Base-by-base conservation (phyloP, 2,797 vertebrate species). In the Nyctibius grandis region DNA sequence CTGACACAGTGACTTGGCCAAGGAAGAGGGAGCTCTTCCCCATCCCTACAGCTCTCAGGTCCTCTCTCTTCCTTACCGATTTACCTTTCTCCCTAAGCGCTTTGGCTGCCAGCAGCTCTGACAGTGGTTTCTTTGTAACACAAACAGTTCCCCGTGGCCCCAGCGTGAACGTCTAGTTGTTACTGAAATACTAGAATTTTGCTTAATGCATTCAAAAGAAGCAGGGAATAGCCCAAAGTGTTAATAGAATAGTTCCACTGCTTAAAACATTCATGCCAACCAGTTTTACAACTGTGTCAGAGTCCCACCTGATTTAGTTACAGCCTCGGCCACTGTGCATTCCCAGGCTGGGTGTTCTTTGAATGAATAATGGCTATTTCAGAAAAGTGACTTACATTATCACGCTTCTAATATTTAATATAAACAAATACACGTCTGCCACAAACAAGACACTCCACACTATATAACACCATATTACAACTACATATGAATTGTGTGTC, bases 91-190 rank as follows among this genome's bases (percentile, higher is more conserved):
- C 60, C 15, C 0, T 2, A 9, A 11, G 56, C 6, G 36, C 68
- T 77, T 3, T 23, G 50, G 61, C 85, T 91, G 85, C 78, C 91
- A 89, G 0, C 68, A 50, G 69, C 88, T 64, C 56, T 20, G 57
- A 89, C 89, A 92, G 85, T 14, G 76, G 22, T 9, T 54, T 57
- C 92, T 95, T 93, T 96, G 92, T 92, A 21, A 44, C 74, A 15
- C 63, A 20, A 19, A 33, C 17, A 50, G 51, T 11, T 61, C 90
- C 89, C 59, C 12, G 0, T 0, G 14, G 74, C 81, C 92, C 64
- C 63, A 5, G 36, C 23, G 38, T 33, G 33, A 72, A 63, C 2
- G 33, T 7, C 7, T 22, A 7, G 29, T 12, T 65, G 67, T 92
- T 70, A 65, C 84, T 29, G 61, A 78, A 95, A 91, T 31, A 36